Percentiles rank a stretch among this genome's conserved stretches.
These are phyloP conservation scores for Epirrhoe alternata DNA, from an alignment of 2,888 invertebrate genomes.

Conservation along the genomic window DNA sequence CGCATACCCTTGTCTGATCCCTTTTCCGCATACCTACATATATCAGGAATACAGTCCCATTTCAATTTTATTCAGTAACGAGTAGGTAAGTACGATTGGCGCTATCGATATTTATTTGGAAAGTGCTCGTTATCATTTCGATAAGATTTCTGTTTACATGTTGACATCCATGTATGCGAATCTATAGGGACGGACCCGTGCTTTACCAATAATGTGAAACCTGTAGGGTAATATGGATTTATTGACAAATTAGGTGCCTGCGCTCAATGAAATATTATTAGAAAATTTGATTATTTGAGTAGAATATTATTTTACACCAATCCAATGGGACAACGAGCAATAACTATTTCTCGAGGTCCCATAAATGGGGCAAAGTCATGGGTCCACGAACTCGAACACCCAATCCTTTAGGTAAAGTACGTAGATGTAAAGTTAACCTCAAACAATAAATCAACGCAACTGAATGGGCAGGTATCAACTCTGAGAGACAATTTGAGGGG, in stretches of 20 bases:
- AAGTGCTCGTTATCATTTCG: conserved; percentile 17
- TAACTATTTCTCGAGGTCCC: too few species aligned
- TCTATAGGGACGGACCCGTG: too few species aligned
- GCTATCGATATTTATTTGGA: conserved; percentile 21
- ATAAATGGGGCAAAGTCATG: too few species aligned
- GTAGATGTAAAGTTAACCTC: conserved; percentile 1
- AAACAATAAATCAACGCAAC: conserved; percentile 21
- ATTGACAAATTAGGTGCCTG: neutral
- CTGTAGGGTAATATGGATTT: neutral
- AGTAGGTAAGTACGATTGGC: conserved; percentile 27
- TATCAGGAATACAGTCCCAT: conserved; percentile 17
- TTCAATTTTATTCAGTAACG: conserved; percentile 35
- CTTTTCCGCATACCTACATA: conserved; percentile 39
- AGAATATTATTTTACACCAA: neutral
- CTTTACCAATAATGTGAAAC: neutral
- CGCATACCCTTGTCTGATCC: conserved; percentile 54
- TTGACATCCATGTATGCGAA: too few species aligned
- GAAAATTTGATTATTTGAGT: neutral
- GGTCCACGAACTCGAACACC: too few species aligned
- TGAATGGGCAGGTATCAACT: conserved; percentile 19
- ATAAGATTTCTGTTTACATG: conserved; percentile 3
- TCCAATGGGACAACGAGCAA: too few species aligned
- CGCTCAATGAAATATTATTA: neutral
- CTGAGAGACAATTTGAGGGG: conserved; percentile 29
- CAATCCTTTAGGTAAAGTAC: neutral